Base-by-base conservation (phyloP, 2,888 invertebrate species). In the Andrena bicolor region DNA sequence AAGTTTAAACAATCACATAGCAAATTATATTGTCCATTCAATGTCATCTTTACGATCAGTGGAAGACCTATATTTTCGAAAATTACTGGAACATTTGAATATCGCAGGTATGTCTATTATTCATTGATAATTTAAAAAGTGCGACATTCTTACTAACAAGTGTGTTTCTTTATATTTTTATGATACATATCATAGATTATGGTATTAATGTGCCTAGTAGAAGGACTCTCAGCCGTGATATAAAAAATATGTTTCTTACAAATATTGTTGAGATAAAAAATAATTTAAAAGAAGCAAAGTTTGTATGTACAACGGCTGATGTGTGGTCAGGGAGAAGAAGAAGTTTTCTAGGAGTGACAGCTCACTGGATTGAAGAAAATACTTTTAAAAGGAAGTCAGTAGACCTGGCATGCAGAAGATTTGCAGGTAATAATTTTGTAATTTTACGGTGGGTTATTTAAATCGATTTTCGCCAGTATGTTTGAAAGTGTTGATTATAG, bases 341-440 rank as follows among this genome's bases (percentile, higher is more conserved):
- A 26, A 48, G 48, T 13, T 64, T 64, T 26, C 20, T 64, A 7
- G 64, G 64, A 13, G 64, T 64, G 2, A 64, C 64, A 6, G 64
- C 48, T 13, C 48, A 64, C 16, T 64, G 64, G 48, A 48, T 64
- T 13, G 28, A 48, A n/a, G 5, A 23, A 48, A 4, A 16, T 2
- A 64, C 64, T 2, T 48, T 26, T 13, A 20, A 49, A 16, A 65
- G 64, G 16, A 65, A 64, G 16, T 65, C 64, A 13, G 64, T 49
- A 48, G 64, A 28, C n/a, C 26, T 65, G 2, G 49, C 48, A 2
- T 65, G 64, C 23, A 65, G 48, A 26, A 48, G 48, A 26, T 65
- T 65, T 26, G 49, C 26, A 26, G 26, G 48, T 65, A 65, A 26
- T 28, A 32, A 28, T 23, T 65, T n/a, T 49, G 16, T 7, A 65